These are phyloP conservation scores for Scaptomyza polygonia DNA, from an alignment of 2,888 invertebrate genomes.

Conservation along the genomic window DNA sequence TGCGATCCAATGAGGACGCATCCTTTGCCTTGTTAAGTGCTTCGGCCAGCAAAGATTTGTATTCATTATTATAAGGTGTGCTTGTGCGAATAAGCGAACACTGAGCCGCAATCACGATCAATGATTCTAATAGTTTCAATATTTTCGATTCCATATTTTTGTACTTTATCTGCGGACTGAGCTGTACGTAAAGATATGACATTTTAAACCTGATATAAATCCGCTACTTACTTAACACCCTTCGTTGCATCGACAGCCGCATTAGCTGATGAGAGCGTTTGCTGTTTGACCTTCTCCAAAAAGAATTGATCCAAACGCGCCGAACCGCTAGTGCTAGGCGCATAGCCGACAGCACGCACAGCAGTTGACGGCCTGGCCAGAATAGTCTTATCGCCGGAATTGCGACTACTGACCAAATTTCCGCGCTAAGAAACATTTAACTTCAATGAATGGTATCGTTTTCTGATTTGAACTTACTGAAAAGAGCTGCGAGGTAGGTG, in stretches of 20 bases:
- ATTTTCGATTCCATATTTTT: constrained; percentile 95
- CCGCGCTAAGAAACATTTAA: constrained; percentile 70
- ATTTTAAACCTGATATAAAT: neutral
- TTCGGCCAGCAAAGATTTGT: constrained; percentile 75
- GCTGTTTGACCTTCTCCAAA: constrained; percentile 84
- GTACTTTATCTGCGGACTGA: constrained; percentile 93
- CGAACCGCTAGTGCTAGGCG: constrained; percentile 86
- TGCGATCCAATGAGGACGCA: constrained; percentile 96
- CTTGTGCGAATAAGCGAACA: constrained; percentile 20
- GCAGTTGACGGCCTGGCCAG: constrained; percentile 96
- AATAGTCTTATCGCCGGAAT: constrained; percentile 76
- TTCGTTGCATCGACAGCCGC: constrained; percentile 86
- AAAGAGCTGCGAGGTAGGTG: constrained; percentile 80
- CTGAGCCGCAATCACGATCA: constrained; percentile 86
- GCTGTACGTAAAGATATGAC: neutral
- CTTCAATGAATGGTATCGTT: neutral
- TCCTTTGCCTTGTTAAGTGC: constrained; percentile 97
- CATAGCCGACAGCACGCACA: constrained; percentile 97
- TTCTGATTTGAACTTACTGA: constrained; percentile 62
- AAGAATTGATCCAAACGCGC: constrained; percentile 91
- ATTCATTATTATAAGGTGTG: constrained; percentile 49
- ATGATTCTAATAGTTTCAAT: constrained; percentile 95
- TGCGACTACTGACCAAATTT: constrained; percentile 81
- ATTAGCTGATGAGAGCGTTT: constrained; percentile 79
- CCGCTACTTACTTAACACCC: constrained; percentile 84